Evolutionary conservation across 2,888 invertebrate genomes (phyloP), one percentile per base, ranked within the genome.

Genomic region (Unio delphinus): DNA sequence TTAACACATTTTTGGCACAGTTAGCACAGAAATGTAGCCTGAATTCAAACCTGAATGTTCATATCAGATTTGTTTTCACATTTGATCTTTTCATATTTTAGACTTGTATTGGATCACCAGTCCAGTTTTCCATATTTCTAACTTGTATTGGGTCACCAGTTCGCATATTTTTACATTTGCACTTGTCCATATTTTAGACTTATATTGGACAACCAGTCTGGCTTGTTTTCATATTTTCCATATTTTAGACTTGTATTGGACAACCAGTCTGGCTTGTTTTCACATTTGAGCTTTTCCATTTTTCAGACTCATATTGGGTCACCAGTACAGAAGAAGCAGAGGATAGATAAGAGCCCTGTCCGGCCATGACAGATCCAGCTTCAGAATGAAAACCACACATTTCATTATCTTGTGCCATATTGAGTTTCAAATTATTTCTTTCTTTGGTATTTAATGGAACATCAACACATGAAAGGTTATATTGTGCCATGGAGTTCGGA

Each of bases 231-330:
- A 30, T 5, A 3, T 30, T 30, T 30, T 30, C 30, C 3, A 30
- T 30, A 30, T 30, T 30, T 30, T 30, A 30, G 30, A 30, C 30
- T 30, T 5, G 5, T 30, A 4, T 30, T 30, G 4, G 30, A 30
- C 30, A 30, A 28, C 30, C 30, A 1, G 7, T 34, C 8, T 1
- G 34, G 23, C 7, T 34, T 34, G 7, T 64, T 34, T 34, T 45
- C 26, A 28, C 57, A 55, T 34, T 34, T 61, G 11, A 55, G n/a
- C 26, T 65, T 57, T 68, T 57, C 65, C 60, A 26, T 55, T 26
- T 80, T 80, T 55, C 76, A 84, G 83, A 78, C 77, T 15, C 81
- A 81, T 58, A 78, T 80, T 34, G 77, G 75, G 15, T 82, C 84
- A 28, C 83, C 84, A 18, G 67, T 77, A 0, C 76, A 80, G n/a